Evolutionary conservation across 2,888 invertebrate genomes (phyloP), one percentile per base, ranked within the genome.

Genomic region (Meiosimyza decipiens): DNA sequence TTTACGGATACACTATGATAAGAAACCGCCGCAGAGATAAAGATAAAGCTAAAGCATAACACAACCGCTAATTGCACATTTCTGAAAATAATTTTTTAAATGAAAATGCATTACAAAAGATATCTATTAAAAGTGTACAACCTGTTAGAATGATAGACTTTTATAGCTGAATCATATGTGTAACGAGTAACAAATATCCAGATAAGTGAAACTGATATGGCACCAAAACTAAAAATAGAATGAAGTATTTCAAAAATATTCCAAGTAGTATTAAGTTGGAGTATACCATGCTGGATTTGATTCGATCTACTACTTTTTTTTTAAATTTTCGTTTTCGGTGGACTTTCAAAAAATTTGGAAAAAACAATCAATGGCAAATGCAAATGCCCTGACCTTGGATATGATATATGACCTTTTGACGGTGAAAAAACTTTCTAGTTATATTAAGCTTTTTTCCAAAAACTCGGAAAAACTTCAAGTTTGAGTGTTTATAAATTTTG

Each of bases 171-270:
- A 47, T 75, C 71, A n/a, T 76, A 66, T 0, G 80, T 22, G 49
- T 81, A 79, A 51, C 80, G 77, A 47, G 73, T 70, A 33, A 84
- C 60, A 0, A 75, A 76, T 18, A 83, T 33, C 85, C 85, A 84
- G 72, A 84, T 83, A 11, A 81, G 78, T 3, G 80, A 60, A 12
- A 80, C 77, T 50, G 78, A 79, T 33, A 83, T 74, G 52, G 80
- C 76, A 69, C 83, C 78, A 71, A 84, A 83, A 0, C 84, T 84
- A 28, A 28, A 28, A 28, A 28, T 22, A 22, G 72, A 1, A 74
- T n/a, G 75, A 16, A 11, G 18, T 65, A 40, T 16, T 59, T 40
- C 22, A 28, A 9, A 18, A 49, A 28, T 28, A 0, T 28, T 28
- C 4, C 28, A 28, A 28, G 28, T 28, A 22, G 22, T 2, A 22